Percentiles rank a stretch among this genome's conserved stretches.
These are phyloP conservation scores for Helobdella robusta DNA, from an alignment of 2,888 invertebrate genomes.

Conservation along the genomic window DNA sequence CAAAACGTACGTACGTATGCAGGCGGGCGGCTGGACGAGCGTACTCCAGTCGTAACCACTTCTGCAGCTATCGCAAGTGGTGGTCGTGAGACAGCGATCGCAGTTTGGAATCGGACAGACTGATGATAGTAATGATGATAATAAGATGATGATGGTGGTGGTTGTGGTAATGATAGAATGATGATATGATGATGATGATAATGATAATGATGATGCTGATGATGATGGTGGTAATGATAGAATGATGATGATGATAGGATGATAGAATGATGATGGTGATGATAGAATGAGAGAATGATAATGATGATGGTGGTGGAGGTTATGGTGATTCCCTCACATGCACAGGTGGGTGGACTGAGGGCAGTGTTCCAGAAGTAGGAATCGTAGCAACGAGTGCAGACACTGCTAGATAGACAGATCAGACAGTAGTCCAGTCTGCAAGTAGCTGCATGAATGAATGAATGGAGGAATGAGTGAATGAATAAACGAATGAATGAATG, in stretches of 20 bases:
- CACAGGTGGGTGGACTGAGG: neutral
- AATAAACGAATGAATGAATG: too few relatives aligned
- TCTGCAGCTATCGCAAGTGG: neutral
- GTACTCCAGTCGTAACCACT: neutral
- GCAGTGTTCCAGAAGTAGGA: conserved; percentile 7
- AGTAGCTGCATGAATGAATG: neutral
- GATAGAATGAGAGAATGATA: neutral
- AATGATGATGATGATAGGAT: neutral
- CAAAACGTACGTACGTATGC: neutral
- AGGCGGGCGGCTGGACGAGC: neutral
- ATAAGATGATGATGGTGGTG: conserved; percentile 6
- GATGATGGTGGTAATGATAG: conserved; percentile 1
- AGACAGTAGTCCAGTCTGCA: conserved; percentile 5
- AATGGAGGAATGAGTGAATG: too few relatives aligned
- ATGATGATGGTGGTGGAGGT: neutral
- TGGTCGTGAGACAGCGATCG: neutral
- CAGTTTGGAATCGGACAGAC: conserved; percentile 14
- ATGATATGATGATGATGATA: conserved; percentile 8
- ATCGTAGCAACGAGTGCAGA: neutral
- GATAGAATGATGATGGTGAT: too few relatives aligned
- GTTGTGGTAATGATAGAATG: neutral
- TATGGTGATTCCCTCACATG: neutral
- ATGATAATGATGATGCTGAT: neutral
- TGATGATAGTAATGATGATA: neutral
- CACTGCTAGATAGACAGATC: neutral